A percentile compares a stretch with the other conserved stretches of the same genome.
phyloP scores from a whole-genome alignment of 2,797 vertebrate genomes.

The Gadopsis bispinosus region DNA sequence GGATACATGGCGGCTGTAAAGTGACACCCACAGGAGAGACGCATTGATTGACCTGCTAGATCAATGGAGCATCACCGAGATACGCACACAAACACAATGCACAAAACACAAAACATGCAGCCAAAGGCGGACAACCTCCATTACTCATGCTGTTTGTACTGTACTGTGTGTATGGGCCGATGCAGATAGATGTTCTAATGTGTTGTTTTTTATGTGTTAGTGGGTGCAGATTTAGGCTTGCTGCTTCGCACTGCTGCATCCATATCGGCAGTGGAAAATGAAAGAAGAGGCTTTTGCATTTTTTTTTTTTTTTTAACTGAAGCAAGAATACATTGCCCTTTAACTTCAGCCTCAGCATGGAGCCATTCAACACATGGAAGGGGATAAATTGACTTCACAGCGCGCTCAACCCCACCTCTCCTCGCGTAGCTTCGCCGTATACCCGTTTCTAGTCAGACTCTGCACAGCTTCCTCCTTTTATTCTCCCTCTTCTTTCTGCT shows the following conservation, averaged over 20 bases:
- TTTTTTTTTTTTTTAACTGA: slow-evolving; percentile 20
- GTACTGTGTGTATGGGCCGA: slow-evolving; percentile 4
- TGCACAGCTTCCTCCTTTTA: slow-evolving; percentile 7
- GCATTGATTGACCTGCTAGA: slow-evolving; percentile 67
- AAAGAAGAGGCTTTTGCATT: slow-evolving; percentile 14
- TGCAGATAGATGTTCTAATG: slow-evolving; percentile 16
- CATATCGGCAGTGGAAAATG: slow-evolving; percentile 21
- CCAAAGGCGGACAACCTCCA: slow-evolving; percentile 10
- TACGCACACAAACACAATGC: slow-evolving; percentile 14
- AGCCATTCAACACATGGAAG: slow-evolving; percentile 47
- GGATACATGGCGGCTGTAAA: slow-evolving; percentile 61
- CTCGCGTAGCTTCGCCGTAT: slow-evolving; percentile 23
- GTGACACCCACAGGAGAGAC: slow-evolving; percentile 59
- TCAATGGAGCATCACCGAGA: slow-evolving; percentile 55
- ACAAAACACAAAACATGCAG: slow-evolving; percentile 18
- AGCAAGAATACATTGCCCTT: slow-evolving; percentile 44
- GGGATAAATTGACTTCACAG: slow-evolving; percentile 29
- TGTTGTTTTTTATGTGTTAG: slow-evolving; percentile 20
- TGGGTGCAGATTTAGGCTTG: slow-evolving; percentile 5
- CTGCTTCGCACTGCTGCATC: slow-evolving; percentile 2
- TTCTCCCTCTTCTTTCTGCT: slow-evolving; percentile 18
- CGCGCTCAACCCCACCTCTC: neutral
- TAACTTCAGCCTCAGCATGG: slow-evolving; percentile 31
- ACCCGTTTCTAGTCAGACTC: slow-evolving; percentile 38
- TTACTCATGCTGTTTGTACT: slow-evolving; percentile 6